Evolutionary conservation across 2,797 vertebrate genomes (phyloP).

Genomic region (Rhodeus uyekii): DNA sequence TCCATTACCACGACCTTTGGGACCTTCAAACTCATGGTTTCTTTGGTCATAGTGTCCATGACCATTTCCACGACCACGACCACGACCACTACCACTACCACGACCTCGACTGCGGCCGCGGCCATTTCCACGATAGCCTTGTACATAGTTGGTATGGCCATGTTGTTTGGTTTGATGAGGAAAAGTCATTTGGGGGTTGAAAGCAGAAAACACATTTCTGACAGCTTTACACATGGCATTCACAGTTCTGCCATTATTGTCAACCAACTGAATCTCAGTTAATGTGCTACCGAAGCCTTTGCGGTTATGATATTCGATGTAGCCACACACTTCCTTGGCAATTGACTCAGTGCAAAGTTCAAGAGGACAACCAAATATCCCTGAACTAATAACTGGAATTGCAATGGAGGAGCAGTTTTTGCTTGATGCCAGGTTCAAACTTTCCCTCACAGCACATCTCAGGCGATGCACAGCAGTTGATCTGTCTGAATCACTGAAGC

Average conservation of each 20-base stretch:
- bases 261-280: constrained; percentile 80
- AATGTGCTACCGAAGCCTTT: constrained; percentile 42
- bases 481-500: constrained; percentile 58
- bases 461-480: constrained; percentile 45
- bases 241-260: constrained; percentile 58
- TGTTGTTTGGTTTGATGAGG: neutral
- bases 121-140: constrained; percentile 52
- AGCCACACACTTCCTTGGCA: constrained; percentile 74
- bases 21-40: neutral
- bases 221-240: constrained; percentile 68
- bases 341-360: constrained; percentile 73
- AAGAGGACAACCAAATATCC: constrained; percentile 84
- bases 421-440: constrained; percentile 70
- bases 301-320: constrained; percentile 56
- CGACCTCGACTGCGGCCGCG: too few species aligned
- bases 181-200: constrained; percentile 52
- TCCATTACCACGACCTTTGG: neutral
- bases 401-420: constrained; percentile 73
- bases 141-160: constrained; percentile 34
- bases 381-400: constrained; percentile 83
- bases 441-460: constrained; percentile 66
- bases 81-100: constrained; percentile 68
- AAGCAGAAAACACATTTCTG: constrained; percentile 61
- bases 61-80: neutral
- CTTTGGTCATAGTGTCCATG: neutral